Evolutionary conservation across 2,888 invertebrate genomes (phyloP), one percentile per base, ranked within the genome.

Genomic region (Crossocerus cetratus): DNA sequence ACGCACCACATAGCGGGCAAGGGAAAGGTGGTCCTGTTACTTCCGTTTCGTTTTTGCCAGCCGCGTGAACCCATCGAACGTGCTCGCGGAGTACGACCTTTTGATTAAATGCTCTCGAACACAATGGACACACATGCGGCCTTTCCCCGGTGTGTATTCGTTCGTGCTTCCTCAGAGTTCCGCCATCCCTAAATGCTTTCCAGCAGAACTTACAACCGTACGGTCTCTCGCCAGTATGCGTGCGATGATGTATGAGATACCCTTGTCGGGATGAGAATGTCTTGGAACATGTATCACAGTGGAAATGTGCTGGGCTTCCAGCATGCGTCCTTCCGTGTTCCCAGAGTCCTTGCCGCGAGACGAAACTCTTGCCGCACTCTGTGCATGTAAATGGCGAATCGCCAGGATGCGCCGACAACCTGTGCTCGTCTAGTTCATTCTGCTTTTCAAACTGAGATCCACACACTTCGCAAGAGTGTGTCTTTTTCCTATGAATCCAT

Each of bases 141-240:
- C 92, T 88, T 75, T 92, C 92, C 0, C 92, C 92, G 0, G 92
- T 92, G 67, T 92, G 92, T 59, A 92, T 92, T 20, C 92, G 86
- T 77, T 92, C 92, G 69, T 92, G 92, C 79, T 92, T 92, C 49
- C 92, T 86, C 42, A 92, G 81, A 1, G 92, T 92, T 1, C 92
- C 92, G 13, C 92, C 92, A 73, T 92, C 92, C 11, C 92, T 90
- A 81, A 92, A 92, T 0, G 92, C 91, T 80, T 92, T 92, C 91
- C 91, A 91, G 77, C 92, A 92, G 75, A 89, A 91, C 76, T 90
- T 90, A 81, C 92, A 92, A 3, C 91, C 92, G 57, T 92, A 92
- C 0, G 92, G 92, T 49, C 92, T 88, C 78, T 92, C 92, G 0
- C 92, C 92, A 0, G 91, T 92, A 74, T 92, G 92, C 3, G 91